Evolutionary conservation across 2,113 vertebrate species (phyloP).

Genomic region (Larimichthys polyactis): DNA sequence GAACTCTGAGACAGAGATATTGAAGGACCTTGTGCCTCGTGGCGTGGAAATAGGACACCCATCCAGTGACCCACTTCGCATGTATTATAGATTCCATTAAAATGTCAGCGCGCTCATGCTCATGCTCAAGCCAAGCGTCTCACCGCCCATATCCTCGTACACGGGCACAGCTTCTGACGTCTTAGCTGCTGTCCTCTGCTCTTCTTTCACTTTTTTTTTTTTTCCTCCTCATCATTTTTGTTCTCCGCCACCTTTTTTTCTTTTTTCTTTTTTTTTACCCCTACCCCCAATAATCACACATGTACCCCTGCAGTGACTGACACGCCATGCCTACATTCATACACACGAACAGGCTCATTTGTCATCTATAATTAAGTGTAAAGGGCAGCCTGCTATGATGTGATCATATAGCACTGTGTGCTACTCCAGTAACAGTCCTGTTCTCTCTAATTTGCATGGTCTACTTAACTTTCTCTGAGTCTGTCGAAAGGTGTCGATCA

Average conservation of each 20-base stretch:
- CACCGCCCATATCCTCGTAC: constrained; percentile 62
- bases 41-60: constrained; percentile 63
- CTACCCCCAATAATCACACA: background rate
- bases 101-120: constrained; percentile 67
- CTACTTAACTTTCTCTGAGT: background rate
- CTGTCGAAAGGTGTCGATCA: too few relatives aligned
- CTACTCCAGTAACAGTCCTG: background rate
- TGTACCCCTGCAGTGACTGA: background rate
- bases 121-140: constrained; percentile 56
- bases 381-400: background rate
- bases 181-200: constrained; percentile 22
- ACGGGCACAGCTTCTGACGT: constrained; percentile 42
- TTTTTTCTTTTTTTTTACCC: background rate
- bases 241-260: background rate
- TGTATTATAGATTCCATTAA: constrained; percentile 75
- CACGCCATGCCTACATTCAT: constrained; percentile 3
- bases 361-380: constrained; percentile 1
- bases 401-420: background rate
- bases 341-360: background rate
- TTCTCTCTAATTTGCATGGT: background rate
- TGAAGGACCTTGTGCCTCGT: constrained; percentile 33
- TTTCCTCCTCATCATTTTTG: background rate
- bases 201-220: background rate
- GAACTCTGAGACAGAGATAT: constrained; percentile 37
- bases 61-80: constrained; percentile 71